Percentiles rank a stretch among this genome's conserved stretches.
Evolutionary conservation across 2,113 vertebrate genomes (phyloP).

Genomic region (Ceyx margarethae): DNA sequence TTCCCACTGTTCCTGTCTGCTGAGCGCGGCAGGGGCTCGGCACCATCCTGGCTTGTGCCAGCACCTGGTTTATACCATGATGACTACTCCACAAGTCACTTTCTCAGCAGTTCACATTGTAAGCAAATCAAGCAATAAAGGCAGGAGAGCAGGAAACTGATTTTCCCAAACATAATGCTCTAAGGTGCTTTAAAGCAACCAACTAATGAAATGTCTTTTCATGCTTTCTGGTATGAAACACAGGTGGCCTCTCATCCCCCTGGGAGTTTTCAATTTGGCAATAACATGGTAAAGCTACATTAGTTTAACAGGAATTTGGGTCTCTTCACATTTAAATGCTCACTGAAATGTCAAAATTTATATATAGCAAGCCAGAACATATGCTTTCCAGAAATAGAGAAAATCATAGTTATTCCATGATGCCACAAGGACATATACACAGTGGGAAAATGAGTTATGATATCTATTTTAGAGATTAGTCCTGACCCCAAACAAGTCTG

Average conservation of each 20-base stretch:
- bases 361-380: background rate
- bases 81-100: background rate
- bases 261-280: background rate
- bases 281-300: background rate
- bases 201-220: background rate
- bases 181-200: background rate
- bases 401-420: background rate
- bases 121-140: background rate
- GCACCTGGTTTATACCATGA: background rate
- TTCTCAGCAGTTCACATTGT: rapidly evolving
- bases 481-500: background rate
- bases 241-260: background rate
- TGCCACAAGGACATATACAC: background rate
- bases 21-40: rapidly evolving
- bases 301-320: background rate
- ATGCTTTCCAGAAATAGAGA: background rate
- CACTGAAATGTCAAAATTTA: background rate
- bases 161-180: background rate
- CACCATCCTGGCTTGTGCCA: rapidly evolving
- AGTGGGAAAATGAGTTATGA: background rate
- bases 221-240: background rate
- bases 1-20: rapidly evolving
- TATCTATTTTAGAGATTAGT: background rate
- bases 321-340: background rate
- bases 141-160: background rate